phyloP scores from a whole-genome alignment of 2,888 invertebrate species.

The Meta bourneti region DNA sequence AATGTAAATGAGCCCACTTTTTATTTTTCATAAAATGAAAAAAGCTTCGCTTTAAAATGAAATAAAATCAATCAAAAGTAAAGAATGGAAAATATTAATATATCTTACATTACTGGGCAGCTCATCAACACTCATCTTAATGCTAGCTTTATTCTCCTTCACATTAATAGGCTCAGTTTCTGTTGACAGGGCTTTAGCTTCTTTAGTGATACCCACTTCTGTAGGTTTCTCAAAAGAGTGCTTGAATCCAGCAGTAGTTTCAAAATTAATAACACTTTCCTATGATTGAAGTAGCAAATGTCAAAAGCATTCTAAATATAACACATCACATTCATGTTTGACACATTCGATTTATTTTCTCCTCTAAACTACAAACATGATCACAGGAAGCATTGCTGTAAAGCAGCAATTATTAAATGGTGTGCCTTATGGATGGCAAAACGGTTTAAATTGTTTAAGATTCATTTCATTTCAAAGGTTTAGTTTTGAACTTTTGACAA shows the following conservation, averaged over 20 bases:
- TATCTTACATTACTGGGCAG: slow-evolving; percentile 51
- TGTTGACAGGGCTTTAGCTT: not conserved
- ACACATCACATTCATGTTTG: too few species aligned
- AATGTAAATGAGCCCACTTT: too few species aligned
- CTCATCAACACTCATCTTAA: slow-evolving; percentile 61
- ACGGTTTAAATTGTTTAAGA: too few species aligned
- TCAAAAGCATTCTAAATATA: too few species aligned
- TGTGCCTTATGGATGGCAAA: too few species aligned
- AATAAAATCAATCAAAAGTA: not conserved
- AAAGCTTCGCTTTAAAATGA: not conserved
- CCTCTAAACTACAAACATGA: too few species aligned
- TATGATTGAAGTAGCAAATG: not conserved
- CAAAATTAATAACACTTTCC: slow-evolving; percentile 43
- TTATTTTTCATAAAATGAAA: not conserved
- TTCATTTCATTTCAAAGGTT: too few species aligned
- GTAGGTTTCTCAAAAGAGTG: slow-evolving; percentile 31
- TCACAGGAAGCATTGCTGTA: too few species aligned
- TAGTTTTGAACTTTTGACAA: too few species aligned
- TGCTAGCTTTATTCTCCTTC: slow-evolving; percentile 10
- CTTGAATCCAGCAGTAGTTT: slow-evolving; percentile 12
- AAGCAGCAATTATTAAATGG: too few species aligned
- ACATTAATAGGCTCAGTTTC: not conserved
- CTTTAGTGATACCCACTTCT: not conserved
- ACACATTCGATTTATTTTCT: too few species aligned
- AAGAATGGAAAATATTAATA: not conserved